phyloP scores from a whole-genome alignment of 2,113 vertebrate genomes.

The Chaetura pelagica region DNA sequence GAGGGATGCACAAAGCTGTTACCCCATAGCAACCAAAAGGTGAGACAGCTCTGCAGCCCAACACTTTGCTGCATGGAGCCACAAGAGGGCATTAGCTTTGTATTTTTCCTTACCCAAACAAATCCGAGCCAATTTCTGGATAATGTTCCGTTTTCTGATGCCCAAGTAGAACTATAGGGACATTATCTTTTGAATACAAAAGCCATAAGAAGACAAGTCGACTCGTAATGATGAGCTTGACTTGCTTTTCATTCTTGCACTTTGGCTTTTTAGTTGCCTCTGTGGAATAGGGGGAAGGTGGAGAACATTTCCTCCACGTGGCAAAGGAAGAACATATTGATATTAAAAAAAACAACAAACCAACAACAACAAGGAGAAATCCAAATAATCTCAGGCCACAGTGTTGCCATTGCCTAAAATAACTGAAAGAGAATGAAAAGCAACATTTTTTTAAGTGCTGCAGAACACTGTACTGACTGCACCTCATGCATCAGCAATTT shows the following conservation, averaged over 20 bases:
- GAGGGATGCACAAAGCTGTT: too few relatives aligned
- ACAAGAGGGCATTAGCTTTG: constrained; percentile 53
- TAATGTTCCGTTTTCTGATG: neutral
- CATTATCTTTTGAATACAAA: neutral
- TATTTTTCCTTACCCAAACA: neutral
- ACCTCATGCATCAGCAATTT: neutral
- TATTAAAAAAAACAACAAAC: neutral
- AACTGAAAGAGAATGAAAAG: neutral
- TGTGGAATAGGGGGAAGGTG: fast-evolving
- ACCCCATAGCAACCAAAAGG: fast-evolving
- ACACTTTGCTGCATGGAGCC: neutral
- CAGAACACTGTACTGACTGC: fast-evolving
- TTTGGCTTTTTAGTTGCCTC: neutral
- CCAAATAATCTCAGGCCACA: neutral
- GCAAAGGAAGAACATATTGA: neutral
- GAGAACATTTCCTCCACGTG: neutral
- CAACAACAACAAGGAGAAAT: too few relatives aligned
- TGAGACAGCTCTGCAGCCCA: neutral
- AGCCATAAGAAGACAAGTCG: neutral
- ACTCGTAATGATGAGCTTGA: neutral
- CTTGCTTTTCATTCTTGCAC: neutral
- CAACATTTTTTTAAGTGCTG: neutral
- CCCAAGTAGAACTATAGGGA: neutral
- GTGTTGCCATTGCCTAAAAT: neutral
- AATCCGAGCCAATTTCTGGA: neutral